Evolutionary conservation across 2,797 vertebrate species (phyloP).

Genomic region (Paratrypauchen microcephalus): DNA sequence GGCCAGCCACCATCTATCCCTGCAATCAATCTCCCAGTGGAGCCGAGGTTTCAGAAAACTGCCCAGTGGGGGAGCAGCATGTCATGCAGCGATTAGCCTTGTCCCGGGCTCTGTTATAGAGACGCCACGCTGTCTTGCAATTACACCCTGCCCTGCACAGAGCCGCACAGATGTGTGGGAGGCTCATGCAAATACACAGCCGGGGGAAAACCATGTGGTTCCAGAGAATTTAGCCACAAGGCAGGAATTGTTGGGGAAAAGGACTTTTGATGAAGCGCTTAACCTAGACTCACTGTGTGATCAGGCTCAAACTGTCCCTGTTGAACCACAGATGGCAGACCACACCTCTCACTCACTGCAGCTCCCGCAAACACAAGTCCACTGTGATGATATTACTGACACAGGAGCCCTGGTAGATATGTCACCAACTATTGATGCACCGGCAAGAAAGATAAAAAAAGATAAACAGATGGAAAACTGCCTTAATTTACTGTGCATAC

Average conservation of each 20-base stretch:
- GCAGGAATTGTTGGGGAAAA: constrained; percentile 39
- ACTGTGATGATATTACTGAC: constrained; percentile 10
- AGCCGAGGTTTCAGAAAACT: constrained; percentile 64
- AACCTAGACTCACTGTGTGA: constrained; percentile 48
- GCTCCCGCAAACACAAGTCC: constrained; percentile 23
- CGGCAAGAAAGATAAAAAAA: constrained; percentile 47
- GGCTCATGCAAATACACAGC: constrained; percentile 24
- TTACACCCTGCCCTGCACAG: constrained; percentile 49
- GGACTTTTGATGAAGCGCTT: constrained; percentile 56
- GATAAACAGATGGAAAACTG: constrained; percentile 30
- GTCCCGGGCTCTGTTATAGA: constrained; percentile 46
- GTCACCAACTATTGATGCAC: neutral
- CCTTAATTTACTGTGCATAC: constrained; percentile 2
- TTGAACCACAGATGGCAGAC: constrained; percentile 35
- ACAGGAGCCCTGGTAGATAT: constrained; percentile 4
- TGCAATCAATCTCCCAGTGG: constrained; percentile 68
- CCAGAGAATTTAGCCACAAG: constrained; percentile 37
- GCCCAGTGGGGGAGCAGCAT: constrained; percentile 60
- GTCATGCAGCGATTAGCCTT: constrained; percentile 64
- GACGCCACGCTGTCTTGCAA: constrained; percentile 60
- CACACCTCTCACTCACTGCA: constrained; percentile 24
- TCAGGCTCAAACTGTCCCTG: constrained; percentile 59
- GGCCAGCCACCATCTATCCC: constrained; percentile 64
- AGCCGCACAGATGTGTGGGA: constrained; percentile 25
- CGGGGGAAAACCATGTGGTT: constrained; percentile 24